phyloP scores from a whole-genome alignment of 2,888 invertebrate species.

The Sepiola atlantica region DNA sequence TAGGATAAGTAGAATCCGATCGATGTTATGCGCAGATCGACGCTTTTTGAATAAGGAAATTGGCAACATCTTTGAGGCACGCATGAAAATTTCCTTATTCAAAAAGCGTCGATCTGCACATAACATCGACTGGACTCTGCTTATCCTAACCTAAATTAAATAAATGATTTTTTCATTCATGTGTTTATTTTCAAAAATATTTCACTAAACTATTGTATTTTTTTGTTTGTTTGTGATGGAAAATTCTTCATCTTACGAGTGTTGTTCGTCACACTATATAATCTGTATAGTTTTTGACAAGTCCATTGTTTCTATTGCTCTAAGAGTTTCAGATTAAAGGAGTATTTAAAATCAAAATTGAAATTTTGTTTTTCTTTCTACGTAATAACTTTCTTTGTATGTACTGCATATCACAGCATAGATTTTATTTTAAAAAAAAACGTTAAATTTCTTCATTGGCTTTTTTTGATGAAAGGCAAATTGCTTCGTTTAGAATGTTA shows the following conservation, averaged over 20 bases:
- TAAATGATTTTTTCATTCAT: too few relatives aligned
- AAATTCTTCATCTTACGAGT: neutral
- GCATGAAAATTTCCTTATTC: too few relatives aligned
- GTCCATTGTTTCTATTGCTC: neutral
- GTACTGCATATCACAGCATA: neutral
- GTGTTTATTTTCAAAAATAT: too few relatives aligned
- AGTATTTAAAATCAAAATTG: neutral
- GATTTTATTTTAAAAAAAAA: neutral
- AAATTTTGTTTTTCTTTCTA: neutral
- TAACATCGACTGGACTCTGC: too few relatives aligned
- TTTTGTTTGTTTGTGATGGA: too few relatives aligned
- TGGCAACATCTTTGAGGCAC: too few relatives aligned
- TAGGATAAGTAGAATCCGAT: too few relatives aligned
- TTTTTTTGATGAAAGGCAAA: constrained; percentile 16
- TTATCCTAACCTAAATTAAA: too few relatives aligned
- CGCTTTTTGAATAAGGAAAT: too few relatives aligned
- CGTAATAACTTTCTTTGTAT: neutral
- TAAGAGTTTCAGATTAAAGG: neutral
- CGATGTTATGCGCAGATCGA: too few relatives aligned
- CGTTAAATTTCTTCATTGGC: neutral
- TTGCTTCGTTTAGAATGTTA: neutral
- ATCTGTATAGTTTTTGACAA: neutral
- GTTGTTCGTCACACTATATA: neutral
- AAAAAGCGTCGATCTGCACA: too few relatives aligned
- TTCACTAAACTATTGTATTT: too few relatives aligned